Conservation (phyloP, 2,888 invertebrate species). For the Zhuqinia jingwanae region DNA sequence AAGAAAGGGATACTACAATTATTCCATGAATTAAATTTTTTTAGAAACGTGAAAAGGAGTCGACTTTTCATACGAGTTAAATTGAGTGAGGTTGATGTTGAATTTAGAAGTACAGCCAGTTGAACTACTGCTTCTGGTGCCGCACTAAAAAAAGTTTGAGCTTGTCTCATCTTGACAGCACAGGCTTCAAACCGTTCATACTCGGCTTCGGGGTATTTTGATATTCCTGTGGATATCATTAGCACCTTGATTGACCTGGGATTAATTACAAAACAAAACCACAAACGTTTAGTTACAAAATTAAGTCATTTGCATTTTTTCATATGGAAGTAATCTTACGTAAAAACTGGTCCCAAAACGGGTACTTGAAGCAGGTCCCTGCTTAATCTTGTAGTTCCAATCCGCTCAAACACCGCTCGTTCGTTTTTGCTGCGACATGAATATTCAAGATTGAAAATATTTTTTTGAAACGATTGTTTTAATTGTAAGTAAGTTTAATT, state of each 20-base stretch:
- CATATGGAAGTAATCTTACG: slow-evolving; percentile 59
- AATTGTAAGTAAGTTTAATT: too few relatives aligned
- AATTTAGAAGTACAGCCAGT: slow-evolving; percentile 71
- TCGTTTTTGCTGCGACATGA: slow-evolving; percentile 73
- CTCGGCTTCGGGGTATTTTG: slow-evolving; percentile 45
- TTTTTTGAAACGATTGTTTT: too few relatives aligned
- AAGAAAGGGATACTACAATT: too few relatives aligned
- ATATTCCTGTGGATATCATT: slow-evolving; percentile 74
- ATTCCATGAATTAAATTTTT: neutral
- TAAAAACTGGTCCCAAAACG: slow-evolving; percentile 77
- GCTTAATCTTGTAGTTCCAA: slow-evolving; percentile 66
- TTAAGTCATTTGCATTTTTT: too few relatives aligned
- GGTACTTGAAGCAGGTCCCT: slow-evolving; percentile 78
- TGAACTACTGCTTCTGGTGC: slow-evolving; percentile 77
- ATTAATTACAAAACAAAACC: neutral
- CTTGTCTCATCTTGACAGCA: slow-evolving; percentile 77
- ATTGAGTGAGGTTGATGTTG: neutral
- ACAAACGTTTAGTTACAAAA: too few relatives aligned
- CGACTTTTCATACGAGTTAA: slow-evolving; percentile 15
- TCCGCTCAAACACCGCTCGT: slow-evolving; percentile 72
- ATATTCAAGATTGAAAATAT: too few relatives aligned
- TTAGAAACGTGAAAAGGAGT: too few relatives aligned
- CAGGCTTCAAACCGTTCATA: slow-evolving; percentile 77
- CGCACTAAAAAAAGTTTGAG: slow-evolving; percentile 77
- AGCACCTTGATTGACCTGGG: slow-evolving; percentile 74